Conservation (phyloP, 2,797 vertebrate species). For the Esox masquinongy region DNA sequence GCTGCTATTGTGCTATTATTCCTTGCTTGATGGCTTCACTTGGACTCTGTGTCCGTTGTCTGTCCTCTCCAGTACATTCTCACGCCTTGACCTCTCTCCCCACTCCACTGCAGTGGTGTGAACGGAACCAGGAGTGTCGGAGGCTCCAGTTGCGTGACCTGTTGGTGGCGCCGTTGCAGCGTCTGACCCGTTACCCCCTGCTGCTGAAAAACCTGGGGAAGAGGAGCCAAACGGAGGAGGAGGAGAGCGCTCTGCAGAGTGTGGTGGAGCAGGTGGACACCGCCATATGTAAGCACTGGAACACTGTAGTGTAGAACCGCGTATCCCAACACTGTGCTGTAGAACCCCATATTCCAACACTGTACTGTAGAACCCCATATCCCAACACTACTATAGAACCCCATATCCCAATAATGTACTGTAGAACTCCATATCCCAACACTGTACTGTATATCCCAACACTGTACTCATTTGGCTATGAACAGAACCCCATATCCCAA, state of each 20-base stretch:
- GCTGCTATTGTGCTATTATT: slow-evolving; percentile 20
- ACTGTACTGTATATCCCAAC: neutral
- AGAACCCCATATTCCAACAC: neutral
- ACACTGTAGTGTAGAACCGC: neutral
- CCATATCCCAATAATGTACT: neutral
- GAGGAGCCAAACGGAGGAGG: slow-evolving; percentile 67
- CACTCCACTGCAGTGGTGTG: slow-evolving; percentile 81
- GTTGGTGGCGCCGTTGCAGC: slow-evolving; percentile 85
- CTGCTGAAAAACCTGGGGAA: slow-evolving; percentile 86
- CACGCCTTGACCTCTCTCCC: slow-evolving; percentile 16
- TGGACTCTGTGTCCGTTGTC: neutral
- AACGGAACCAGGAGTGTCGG: slow-evolving; percentile 83
- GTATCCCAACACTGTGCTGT: neutral
- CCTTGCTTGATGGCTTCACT: slow-evolving; percentile 18
- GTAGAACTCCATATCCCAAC: neutral
- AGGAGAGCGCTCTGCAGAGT: slow-evolving; percentile 71
- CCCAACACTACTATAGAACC: neutral
- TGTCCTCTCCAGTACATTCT: slow-evolving; percentile 5
- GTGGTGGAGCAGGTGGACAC: slow-evolving; percentile 87
- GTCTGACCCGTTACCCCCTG: slow-evolving; percentile 85
- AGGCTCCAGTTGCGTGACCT: slow-evolving; percentile 84
- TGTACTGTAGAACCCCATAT: neutral
- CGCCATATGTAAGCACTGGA: slow-evolving; percentile 81
- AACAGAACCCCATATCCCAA: no score
- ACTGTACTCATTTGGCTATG: no score